Percentiles rank a stretch among this genome's conserved stretches.
These are phyloP conservation scores for Ophioninae sp. DNA, from an alignment of 2,888 invertebrate species.

Conservation along the genomic window DNA sequence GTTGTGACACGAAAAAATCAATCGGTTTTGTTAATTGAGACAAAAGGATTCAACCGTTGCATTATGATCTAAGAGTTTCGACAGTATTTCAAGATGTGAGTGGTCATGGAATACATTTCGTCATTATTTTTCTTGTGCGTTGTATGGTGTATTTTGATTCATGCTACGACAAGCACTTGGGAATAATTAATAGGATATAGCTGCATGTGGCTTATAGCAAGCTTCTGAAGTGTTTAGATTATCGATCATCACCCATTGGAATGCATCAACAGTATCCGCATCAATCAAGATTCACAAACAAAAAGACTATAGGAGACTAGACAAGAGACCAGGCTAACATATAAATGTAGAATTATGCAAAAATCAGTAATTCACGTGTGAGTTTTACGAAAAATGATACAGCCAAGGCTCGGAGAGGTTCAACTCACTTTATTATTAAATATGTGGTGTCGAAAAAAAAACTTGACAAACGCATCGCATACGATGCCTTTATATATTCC, in stretches of 20 bases:
- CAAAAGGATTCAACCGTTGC: background rate
- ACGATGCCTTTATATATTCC: too few species aligned
- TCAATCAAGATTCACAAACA: constrained; percentile 14
- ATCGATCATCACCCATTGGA: constrained; percentile 12
- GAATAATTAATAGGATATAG: constrained; percentile 13
- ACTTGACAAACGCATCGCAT: too few species aligned
- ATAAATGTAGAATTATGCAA: constrained; percentile 34
- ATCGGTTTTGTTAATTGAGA: constrained; percentile 17
- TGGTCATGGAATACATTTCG: constrained; percentile 18
- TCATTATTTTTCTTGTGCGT: constrained; percentile 5
- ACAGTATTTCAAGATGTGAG: background rate
- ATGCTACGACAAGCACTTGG: background rate
- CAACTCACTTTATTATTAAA: background rate
- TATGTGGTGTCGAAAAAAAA: too few species aligned
- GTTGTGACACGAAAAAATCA: background rate
- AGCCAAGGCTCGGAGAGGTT: constrained; percentile 2
- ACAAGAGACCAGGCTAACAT: constrained; percentile 1
- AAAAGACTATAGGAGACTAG: background rate
- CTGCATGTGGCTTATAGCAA: constrained; percentile 20
- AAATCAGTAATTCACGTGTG: background rate
- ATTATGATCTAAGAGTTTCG: constrained; percentile 21
- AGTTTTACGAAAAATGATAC: constrained; percentile 4
- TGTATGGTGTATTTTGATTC: constrained; percentile 27
- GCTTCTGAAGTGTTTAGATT: constrained; percentile 8
- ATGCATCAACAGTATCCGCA: background rate